Evolutionary conservation across 2,888 invertebrate species (phyloP), one percentile per base, ranked within the genome.

Genomic region (Cephus runcator): DNA sequence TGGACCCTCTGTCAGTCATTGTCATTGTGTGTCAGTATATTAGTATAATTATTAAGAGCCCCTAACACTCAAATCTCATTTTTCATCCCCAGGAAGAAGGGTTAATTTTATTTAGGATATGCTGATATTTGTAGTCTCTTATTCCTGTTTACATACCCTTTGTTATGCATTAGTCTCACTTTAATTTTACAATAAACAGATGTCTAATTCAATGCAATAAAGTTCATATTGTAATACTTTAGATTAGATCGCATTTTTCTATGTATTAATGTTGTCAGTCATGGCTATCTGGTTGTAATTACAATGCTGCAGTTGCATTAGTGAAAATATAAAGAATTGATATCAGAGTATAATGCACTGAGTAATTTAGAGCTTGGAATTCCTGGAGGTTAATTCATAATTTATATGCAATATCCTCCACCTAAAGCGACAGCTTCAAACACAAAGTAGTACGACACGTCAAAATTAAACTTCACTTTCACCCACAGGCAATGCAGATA

Each of bases 1-100:
- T 95, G 87, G 96, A 95, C 89, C 95, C 97, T 95, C 97, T 97
- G 91, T 89, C 87, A 88, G 88, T 87, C 77, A 85, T 81, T 79
- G 56, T 56, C 56, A 56, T 56, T 56, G 56, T 31, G 69, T 34
- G 40, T 31, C 34, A 34, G 71, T 71, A 34, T 75, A 73, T 74
- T 73, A 76, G 73, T 78, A 73, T 31, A 12, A 71, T 33, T 34
- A 34, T 30, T 34, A 34, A 71, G 9, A 34, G 34, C 71, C n/a
- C 71, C 71, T 31, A 12, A 33, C 23, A 9, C 9, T 23, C 9
- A 23, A 56, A 56, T 56, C 9, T 9, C 23, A 56, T 23, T 80
- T 78, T 56, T 23, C 2, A 69, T 76, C 76, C 76, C 75, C 69
- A 75, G 69, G 69, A 9, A 75, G 75, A 56, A 77, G 34, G 69